Base-by-base conservation (phyloP, 1,140 invertebrate genomes). In the Pseudobourletiella spinata region DNA sequence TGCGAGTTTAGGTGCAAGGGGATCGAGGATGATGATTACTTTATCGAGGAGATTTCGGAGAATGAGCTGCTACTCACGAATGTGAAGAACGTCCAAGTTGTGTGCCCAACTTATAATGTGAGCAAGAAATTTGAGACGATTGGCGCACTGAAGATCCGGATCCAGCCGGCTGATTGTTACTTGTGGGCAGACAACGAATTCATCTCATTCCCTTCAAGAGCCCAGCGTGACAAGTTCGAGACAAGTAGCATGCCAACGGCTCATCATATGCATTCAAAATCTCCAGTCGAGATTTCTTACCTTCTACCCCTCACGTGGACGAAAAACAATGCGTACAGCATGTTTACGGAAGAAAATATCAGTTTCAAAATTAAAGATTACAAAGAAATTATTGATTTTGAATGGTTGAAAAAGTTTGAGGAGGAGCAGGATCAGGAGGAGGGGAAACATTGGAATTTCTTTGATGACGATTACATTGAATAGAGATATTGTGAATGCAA, bases 351-450 rank as follows among this genome's bases (percentile, higher is more conserved):
- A 20, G 46, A 25, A 11, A 20, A 6, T 20, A 20, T 48, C 11
- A 11, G 6, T 11, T 48, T 48, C 18, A 6, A 20, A 22, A 48
- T 48, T 22, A 48, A 20, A 20, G 22, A 48, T 48, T 25, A 48
- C 46, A 48, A 48, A 20, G 46, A 48, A 48, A 48, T 48, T 22
- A 48, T 48, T 48, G 46, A 48, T 22, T 48, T 11, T 48, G 46
- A 48, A 6, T 48, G 46, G 46, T 6, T 18, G 6, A 48, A 48
- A 22, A 39, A 39, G 32, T 39, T 39, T 39, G 8, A 39, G 32
- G 32, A n/a, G 32, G 32, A n/a, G 32, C 8, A 39, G n/a, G 32
- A 39, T 8, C 32, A 39, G 32, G 32, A 39, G 8, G 32, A 39
- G 32, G 8, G n/a, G 32, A 39, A n/a, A 8, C n/a, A 39, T 39